Percentiles rank a stretch among this genome's conserved stretches.
phyloP scores from a whole-genome alignment of 2,113 vertebrate species.

The Leucoraja erinaceus region DNA sequence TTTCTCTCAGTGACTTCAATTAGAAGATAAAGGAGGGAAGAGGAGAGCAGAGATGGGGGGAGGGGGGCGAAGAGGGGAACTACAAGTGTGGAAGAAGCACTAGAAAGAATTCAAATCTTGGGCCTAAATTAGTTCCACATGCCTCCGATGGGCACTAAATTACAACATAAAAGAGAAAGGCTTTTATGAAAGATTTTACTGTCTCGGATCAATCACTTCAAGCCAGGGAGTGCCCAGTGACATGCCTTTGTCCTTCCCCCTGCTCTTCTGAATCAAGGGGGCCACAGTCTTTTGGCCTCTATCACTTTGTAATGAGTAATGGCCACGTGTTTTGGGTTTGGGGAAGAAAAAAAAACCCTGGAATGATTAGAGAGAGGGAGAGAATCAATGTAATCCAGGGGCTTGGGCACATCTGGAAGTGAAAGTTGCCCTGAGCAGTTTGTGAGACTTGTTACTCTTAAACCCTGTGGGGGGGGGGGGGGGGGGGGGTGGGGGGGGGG shows the following conservation, averaged over 20 bases:
- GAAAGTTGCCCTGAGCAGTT: background rate
- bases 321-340: background rate
- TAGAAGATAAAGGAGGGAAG: slow-evolving; percentile 48
- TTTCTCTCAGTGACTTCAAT: slow-evolving; percentile 56
- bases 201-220: slow-evolving; percentile 43
- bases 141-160: slow-evolving; percentile 63
- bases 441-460: background rate
- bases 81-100: slow-evolving; percentile 11
- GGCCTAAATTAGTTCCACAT: slow-evolving; percentile 68
- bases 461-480: background rate
- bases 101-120: slow-evolving; percentile 42
- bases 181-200: slow-evolving; percentile 51
- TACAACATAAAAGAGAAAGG: slow-evolving; percentile 44
- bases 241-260: background rate
- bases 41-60: too few relatives aligned
- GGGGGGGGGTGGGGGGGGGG: too few relatives aligned
- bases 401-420: background rate
- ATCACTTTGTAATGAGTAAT: slow-evolving; percentile 17
- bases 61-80: background rate
- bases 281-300: background rate
- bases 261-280: background rate
- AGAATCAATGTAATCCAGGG: background rate
- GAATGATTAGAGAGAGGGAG: background rate
- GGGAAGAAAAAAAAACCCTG: background rate
- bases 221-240: background rate